Evolutionary conservation across 2,888 invertebrate species (phyloP), one percentile per base, ranked within the genome.

Genomic region (Agonopterix subpropinquella): DNA sequence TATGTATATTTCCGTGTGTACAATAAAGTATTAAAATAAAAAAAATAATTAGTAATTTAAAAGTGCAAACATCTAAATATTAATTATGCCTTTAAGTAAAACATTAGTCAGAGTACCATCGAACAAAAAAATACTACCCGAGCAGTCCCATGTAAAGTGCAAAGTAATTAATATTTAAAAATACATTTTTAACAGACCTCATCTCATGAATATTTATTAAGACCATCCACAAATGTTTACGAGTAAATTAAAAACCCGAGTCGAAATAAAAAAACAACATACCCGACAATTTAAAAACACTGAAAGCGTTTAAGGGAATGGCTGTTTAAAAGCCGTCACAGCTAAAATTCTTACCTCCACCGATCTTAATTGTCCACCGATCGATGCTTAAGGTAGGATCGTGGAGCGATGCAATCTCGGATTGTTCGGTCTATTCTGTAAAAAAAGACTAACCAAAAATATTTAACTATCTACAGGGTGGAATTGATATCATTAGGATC

Each of bases 351-450:
- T 62, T 63, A 64, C 64, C 61, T 64, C 61, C 36, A 45, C 55
- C 52, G 62, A 68, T 67, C 69, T 72, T 73, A 74, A 74, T 74
- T 72, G 72, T 71, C 65, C 66, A 53, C 58, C 63, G 69, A 70
- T 72, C 66, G 66, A 69, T 64, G 65, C 61, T 59, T 65, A 53
- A 60, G 67, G 70, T 67, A 61, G 64, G 53, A 59, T 64, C 65
- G 65, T 62, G 65, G 58, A 52, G 52, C 60, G 70, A 73, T 73
- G 63, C 58, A 68, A 73, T 71, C 70, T 70, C 47, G 36, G 46
- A 36, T 60, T 53, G 47, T 48, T 51, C 52, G 64, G 59, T 58
- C 59, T 62, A 71, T 69, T 72, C 68, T 65, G 60, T 53, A 65
- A 59, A 18, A 37, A 37, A 39, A 37, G 1, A 9, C 39, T 10